Evolutionary conservation across 2,888 invertebrate genomes (phyloP).

Genomic region (Diaphora mendica): DNA sequence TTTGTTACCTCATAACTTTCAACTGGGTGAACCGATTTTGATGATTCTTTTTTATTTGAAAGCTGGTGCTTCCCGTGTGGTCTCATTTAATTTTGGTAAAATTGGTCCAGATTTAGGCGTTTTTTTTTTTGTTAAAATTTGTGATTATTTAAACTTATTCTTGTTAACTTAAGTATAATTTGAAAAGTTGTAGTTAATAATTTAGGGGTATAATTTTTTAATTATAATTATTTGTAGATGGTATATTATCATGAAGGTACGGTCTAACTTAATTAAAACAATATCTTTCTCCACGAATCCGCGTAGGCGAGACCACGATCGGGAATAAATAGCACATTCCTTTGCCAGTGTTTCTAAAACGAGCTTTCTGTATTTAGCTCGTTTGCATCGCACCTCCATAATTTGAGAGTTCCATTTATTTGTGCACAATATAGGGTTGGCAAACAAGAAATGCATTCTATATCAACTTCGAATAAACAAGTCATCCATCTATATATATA

Average conservation of each 20-base stretch:
- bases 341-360: slow-evolving; percentile 45
- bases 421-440: slow-evolving; percentile 37
- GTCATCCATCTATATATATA: too few species aligned
- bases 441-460: neutral
- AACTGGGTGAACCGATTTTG: too few species aligned
- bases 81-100: too few species aligned
- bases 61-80: too few species aligned
- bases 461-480: neutral
- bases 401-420: slow-evolving; percentile 54
- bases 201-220: neutral
- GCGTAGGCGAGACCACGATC: slow-evolving; percentile 25
- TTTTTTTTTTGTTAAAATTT: too few species aligned
- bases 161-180: neutral
- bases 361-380: slow-evolving; percentile 52
- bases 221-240: neutral
- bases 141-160: too few species aligned
- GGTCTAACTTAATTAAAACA: neutral
- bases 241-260: neutral
- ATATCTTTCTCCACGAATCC: slow-evolving; percentile 35
- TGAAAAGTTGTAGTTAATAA: neutral
- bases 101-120: too few species aligned
- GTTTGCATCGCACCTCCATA: slow-evolving; percentile 55
- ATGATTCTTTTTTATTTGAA: too few species aligned
- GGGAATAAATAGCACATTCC: slow-evolving; percentile 47
- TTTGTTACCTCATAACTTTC: too few species aligned